A percentile compares a stretch with the other conserved stretches of the same genome.
Evolutionary conservation across 1,140 invertebrate genomes (phyloP).

Genomic region (Cydia splendana): DNA sequence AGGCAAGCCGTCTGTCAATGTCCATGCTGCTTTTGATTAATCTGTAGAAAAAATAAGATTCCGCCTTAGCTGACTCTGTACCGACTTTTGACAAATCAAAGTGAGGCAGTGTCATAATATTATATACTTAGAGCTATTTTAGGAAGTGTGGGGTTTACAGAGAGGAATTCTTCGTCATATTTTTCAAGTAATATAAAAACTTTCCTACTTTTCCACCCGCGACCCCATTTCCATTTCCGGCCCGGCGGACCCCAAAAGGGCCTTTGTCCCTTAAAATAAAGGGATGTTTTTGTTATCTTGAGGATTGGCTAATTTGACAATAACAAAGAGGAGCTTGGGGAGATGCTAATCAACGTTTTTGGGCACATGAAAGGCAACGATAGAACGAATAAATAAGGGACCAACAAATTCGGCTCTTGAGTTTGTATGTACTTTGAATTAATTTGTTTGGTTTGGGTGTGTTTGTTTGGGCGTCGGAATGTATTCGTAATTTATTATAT

Average conservation of each 20-base stretch:
- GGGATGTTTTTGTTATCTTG: slow-evolving; percentile 80
- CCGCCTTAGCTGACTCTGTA: no score
- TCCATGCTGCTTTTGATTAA: no score
- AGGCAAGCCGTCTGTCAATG: no score
- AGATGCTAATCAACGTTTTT: slow-evolving; percentile 68
- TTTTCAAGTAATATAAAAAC: neutral
- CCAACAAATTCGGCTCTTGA: slow-evolving; percentile 55
- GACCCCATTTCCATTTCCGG: neutral
- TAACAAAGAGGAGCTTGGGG: slow-evolving; percentile 76
- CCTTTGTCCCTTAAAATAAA: slow-evolving; percentile 74
- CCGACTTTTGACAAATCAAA: no score
- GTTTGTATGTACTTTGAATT: slow-evolving; percentile 33
- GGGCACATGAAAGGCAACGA: slow-evolving; percentile 51
- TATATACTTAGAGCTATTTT: no score
- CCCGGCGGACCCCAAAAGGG: slow-evolving; percentile 47
- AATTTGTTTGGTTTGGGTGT: slow-evolving; percentile 23
- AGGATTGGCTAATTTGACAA: slow-evolving; percentile 80
- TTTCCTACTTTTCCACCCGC: neutral
- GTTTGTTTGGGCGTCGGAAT: slow-evolving; percentile 11
- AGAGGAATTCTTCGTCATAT: neutral
- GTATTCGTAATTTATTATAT: neutral
- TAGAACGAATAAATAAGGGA: slow-evolving; percentile 44
- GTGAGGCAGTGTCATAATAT: no score
- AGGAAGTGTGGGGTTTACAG: no score
- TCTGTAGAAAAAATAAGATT: no score